Conservation (phyloP, 1,140 invertebrate genomes). For the Drosophila bifasciata region DNA sequence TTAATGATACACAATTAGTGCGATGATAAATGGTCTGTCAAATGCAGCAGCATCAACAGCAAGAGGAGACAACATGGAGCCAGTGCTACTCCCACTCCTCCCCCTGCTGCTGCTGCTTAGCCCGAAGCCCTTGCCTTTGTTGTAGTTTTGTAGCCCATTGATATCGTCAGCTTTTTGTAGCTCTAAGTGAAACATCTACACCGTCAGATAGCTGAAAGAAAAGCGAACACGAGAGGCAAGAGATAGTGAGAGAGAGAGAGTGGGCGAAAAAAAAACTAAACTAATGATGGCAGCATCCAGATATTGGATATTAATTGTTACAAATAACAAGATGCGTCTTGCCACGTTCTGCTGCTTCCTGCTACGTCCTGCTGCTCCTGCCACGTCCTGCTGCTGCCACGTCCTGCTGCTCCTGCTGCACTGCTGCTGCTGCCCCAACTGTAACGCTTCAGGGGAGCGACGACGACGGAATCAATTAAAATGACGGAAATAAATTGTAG, state of each 20-base stretch:
- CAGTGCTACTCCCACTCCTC: constrained; percentile 21
- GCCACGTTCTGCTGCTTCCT: not conserved
- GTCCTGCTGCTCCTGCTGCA: not conserved
- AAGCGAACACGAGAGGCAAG: constrained; percentile 1
- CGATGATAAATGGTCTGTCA: constrained; percentile 84
- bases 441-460: not conserved
- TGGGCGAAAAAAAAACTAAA: constrained; percentile 40
- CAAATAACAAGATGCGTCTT: constrained; percentile 72
- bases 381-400: not conserved
- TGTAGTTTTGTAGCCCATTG: constrained; percentile 56
- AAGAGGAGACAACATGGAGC: constrained; percentile 27
- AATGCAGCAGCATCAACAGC: constrained; percentile 75
- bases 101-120: constrained; percentile 15
- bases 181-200: constrained; percentile 58
- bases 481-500: constrained; percentile 77
- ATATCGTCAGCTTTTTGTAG: constrained; percentile 63
- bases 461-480: constrained; percentile 73
- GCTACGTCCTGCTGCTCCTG: too few species aligned
- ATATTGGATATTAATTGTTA: constrained; percentile 82
- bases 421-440: too few species aligned
- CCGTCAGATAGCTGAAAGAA: constrained; percentile 23
- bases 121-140: constrained; percentile 40
- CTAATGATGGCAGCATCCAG: constrained; percentile 67
- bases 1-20: constrained; percentile 84
- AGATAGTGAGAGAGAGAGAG: not conserved